Base-by-base conservation (phyloP, 2,797 vertebrate genomes). In the Trachops cirrhosus region DNA sequence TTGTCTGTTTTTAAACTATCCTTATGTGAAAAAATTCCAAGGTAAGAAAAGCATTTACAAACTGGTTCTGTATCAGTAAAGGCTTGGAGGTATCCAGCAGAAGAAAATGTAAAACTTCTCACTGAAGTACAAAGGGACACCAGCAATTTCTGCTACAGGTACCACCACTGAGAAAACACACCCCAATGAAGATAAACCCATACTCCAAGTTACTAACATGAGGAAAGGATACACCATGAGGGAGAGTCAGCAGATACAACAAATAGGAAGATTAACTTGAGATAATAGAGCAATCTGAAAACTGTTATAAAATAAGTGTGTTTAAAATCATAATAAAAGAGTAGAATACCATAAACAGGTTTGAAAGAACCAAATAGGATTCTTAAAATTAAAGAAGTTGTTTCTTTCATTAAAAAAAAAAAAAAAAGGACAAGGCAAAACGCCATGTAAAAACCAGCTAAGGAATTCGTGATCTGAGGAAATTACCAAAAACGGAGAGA, bases 21-120 rank as follows among this genome's bases (percentile, higher is more conserved):
- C 6, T 79, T 62, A 48, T 10, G 29, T 39, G 44, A 86, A 48
- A 59, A 67, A 86, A 77, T 71, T 19, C 15, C 32, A 86, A 91
- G 67, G 32, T 75, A 24, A 88, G 50, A 93, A 88, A 93, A 41
- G 79, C n/a, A 74, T 79, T 88, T 78, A 93, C 48, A 80, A 82
- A 87, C 1, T 57, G 12, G 29, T 59, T 88, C 41, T 52, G 0
- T 34, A 59, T 48, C 57, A 77, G 44, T 71, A 82, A 71, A 86
- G 89, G 29, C 7, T 46, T 37, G 34, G 44, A 44, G 19, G 41
- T n/a, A 37, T 32, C 37, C 37, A 94, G 32, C 9, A 48, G 37
- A 74, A 62, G 59, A 52, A 88, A 90, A 64, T 21, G 16, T 34
- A 46, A 80, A 39, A 52, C 39, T 93, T 37, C 68, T 75, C 26